Evolutionary conservation across 2,888 invertebrate genomes (phyloP).

Genomic region (Epinotia brunnichana): DNA sequence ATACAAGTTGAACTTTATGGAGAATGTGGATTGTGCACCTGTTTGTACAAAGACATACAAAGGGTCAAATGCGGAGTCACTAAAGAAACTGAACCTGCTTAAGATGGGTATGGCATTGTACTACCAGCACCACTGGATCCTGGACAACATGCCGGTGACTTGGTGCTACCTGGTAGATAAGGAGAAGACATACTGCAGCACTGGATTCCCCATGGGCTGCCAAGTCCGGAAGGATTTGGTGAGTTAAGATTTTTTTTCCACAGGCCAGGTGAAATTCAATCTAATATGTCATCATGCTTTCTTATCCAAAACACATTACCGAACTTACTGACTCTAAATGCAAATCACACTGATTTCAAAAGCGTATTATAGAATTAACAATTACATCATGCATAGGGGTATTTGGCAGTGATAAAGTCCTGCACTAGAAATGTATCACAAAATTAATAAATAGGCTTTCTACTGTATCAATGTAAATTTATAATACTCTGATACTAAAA

Average conservation of each 20-base stretch:
- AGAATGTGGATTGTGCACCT: conserved; percentile 85
- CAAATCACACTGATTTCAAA: too few relatives aligned
- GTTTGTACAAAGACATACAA: conserved; percentile 88
- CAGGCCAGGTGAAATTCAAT: too few relatives aligned
- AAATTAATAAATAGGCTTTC: too few relatives aligned
- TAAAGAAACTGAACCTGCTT: conserved; percentile 90
- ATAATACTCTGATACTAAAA: too few relatives aligned
- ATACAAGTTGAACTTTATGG: conserved; percentile 93
- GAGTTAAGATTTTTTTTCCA: conserved; percentile 48
- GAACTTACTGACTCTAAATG: too few relatives aligned
- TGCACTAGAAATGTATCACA: too few relatives aligned
- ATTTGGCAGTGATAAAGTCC: too few relatives aligned
- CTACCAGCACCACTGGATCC: conserved; percentile 99
- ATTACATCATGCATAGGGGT: too few relatives aligned
- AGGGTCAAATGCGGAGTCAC: conserved; percentile 85
- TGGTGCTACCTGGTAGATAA: conserved; percentile 95
- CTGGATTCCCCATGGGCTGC: conserved; percentile 99
- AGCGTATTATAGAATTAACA: too few relatives aligned
- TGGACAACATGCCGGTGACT: conserved; percentile 99
- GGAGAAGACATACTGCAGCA: conserved; percentile 92
- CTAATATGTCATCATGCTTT: too few relatives aligned
- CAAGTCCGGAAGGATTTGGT: conserved; percentile 86
- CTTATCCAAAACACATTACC: too few relatives aligned
- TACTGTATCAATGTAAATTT: too few relatives aligned
- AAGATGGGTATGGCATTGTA: conserved; percentile 97